These are phyloP conservation scores for Oscheius myriophilus DNA, from an alignment of 2,888 invertebrate species.

Conservation along the genomic window DNA sequence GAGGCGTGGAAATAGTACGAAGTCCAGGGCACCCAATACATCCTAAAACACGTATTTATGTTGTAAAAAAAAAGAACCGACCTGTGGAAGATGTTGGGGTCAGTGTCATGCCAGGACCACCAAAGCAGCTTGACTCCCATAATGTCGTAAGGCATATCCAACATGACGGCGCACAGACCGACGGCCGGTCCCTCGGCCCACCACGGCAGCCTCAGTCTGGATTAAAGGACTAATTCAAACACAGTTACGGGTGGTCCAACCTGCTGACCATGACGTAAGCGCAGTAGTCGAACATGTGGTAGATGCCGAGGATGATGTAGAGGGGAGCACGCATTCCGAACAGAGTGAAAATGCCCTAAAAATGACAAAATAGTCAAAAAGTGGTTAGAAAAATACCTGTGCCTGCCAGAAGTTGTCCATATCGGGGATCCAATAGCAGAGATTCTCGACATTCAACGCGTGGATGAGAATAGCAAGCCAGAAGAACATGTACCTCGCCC, in stretches of 20 bases:
- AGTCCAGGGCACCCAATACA: slow-evolving; percentile 83
- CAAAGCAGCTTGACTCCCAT: slow-evolving; percentile 82
- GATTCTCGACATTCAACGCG: slow-evolving; percentile 80
- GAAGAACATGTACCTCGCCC: slow-evolving; percentile 81
- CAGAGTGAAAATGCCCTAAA: slow-evolving; percentile 77
- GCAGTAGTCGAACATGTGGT: slow-evolving; percentile 75
- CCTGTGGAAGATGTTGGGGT: slow-evolving; percentile 73
- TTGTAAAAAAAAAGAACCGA: neutral
- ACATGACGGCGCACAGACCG: slow-evolving; percentile 79
- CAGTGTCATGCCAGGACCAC: slow-evolving; percentile 83
- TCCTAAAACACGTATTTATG: slow-evolving; percentile 72
- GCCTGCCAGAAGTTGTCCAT: slow-evolving; percentile 88
- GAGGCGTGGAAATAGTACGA: slow-evolving; percentile 84
- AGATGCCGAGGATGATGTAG: slow-evolving; percentile 79
- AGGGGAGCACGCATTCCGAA: slow-evolving; percentile 80
- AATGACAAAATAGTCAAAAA: neutral
- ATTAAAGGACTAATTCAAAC: slow-evolving; percentile 45
- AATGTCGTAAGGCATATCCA: slow-evolving; percentile 83
- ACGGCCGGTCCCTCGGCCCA: slow-evolving; percentile 75
- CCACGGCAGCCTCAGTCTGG: slow-evolving; percentile 73
- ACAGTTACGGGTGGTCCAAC: slow-evolving; percentile 37
- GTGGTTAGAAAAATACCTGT: slow-evolving; percentile 65
- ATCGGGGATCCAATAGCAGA: slow-evolving; percentile 80
- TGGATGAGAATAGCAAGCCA: slow-evolving; percentile 82
- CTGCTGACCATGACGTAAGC: slow-evolving; percentile 73